These are phyloP conservation scores for Bubo blakistoni DNA, from an alignment of 2,113 vertebrate genomes.

Conservation along the genomic window DNA sequence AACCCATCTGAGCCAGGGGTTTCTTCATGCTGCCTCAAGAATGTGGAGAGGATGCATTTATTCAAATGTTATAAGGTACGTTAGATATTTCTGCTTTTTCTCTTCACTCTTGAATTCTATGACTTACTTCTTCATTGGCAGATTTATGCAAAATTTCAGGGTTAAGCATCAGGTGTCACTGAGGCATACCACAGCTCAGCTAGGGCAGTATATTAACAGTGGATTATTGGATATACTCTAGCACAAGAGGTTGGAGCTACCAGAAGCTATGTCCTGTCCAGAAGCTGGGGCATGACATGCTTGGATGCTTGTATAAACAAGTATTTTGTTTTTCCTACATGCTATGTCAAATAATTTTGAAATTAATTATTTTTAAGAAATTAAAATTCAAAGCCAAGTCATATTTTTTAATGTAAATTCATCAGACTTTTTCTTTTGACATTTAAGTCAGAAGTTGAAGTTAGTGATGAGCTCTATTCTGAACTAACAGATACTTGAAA, in stretches of 20 bases:
- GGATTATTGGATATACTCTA: background rate
- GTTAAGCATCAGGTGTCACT: background rate
- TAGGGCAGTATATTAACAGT: background rate
- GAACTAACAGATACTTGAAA: background rate
- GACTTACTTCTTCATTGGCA: background rate
- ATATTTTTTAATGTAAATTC: background rate
- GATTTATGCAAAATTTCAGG: background rate
- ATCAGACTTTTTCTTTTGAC: background rate
- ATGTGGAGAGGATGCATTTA: background rate
- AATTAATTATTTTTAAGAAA: background rate
- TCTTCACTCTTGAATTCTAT: background rate
- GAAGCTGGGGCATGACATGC: background rate
- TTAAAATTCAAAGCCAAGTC: background rate
- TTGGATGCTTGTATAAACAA: background rate
- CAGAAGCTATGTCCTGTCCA: background rate
- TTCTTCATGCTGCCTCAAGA: background rate
- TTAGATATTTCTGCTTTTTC: background rate
- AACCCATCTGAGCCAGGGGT: background rate
- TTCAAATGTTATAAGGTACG: background rate
- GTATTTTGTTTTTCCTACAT: background rate
- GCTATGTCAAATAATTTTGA: background rate
- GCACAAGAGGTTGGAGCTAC: background rate
- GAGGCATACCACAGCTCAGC: background rate
- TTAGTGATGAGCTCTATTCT: background rate
- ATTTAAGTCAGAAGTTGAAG: background rate